Base-by-base conservation (phyloP, 2,113 vertebrate genomes). In the Gallinago undulata region DNA sequence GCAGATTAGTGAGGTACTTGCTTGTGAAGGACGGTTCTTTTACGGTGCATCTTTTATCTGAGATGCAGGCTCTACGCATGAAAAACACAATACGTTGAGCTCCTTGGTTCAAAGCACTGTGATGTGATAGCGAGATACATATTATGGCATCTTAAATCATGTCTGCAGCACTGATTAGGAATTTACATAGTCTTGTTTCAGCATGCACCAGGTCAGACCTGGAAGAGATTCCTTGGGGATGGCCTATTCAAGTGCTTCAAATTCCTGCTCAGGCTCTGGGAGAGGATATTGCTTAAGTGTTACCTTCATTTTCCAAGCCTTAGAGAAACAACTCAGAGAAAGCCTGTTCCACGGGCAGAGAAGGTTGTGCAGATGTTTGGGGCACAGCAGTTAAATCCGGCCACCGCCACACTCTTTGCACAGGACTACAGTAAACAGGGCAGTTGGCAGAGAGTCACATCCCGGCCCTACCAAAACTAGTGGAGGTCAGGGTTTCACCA, bases 61-160 rank as follows among this genome's bases (percentile, higher is more conserved):
- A 91, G 93, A 91, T 87, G 74, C 57, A 79, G 84, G 45, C 70
- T 83, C 19, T 79, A 69, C 66, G 91, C 96, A 95, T 55, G 63
- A 94, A 96, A 95, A 95, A 76, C 55, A 91, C 96, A 93, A 50
- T 82, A 60, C 87, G 56, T 50, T 11, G 77, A 87, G 93, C 62
- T 89, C 39, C 89, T 94, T 64, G 4, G 69, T 74, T 81, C 93
- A 87, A 93, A 94, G 89, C 59, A 35, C 50, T 80, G 94, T 69
- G 96, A 94, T 96, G 70, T 89, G 87, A 89, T 79, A 80, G 70
- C n/a, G 67, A 96, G 96, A 97, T 96, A 96, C 91, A 77, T 96
- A 87, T 91, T 89, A 91, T 63, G 69, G 87, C 81, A 74, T 91
- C 87, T 74, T 96, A 92, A 94, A 96, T 94, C 91, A 95, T 87